Evolutionary conservation across 2,113 vertebrate species (phyloP).

Genomic region (Probosciger aterrimus): DNA sequence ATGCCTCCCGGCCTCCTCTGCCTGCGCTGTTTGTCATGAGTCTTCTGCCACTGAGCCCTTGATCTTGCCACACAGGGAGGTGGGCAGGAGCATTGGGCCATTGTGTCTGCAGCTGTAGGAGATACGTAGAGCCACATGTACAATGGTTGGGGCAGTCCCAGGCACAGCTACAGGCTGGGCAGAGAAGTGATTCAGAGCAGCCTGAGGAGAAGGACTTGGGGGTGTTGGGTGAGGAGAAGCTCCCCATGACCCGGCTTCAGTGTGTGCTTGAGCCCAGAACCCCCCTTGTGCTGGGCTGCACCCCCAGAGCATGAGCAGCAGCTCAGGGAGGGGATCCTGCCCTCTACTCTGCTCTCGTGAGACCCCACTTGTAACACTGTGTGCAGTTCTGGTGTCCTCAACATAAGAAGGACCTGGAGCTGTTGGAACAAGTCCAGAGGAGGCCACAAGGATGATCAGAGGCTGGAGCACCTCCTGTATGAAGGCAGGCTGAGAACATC

Average conservation of each 20-base stretch:
- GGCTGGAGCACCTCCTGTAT: no score
- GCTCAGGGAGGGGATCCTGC: not conserved
- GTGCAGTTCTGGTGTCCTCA: not conserved
- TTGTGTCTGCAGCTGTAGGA: not conserved
- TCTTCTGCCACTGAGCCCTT: not conserved
- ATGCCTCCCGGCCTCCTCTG: not conserved
- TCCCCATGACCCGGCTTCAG: not conserved
- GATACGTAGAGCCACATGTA: not conserved
- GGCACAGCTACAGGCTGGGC: not conserved
- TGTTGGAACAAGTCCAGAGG: no score
- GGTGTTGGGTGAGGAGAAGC: not conserved
- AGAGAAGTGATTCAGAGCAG: not conserved
- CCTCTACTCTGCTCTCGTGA: not conserved
- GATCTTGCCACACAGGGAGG: not conserved
- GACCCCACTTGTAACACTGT: not conserved
- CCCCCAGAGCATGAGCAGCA: not conserved
- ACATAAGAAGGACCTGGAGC: not conserved
- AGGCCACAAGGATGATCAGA: no score
- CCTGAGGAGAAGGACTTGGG: not conserved
- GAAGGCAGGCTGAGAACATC: no score
- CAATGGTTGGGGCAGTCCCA: not conserved
- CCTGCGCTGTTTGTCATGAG: not conserved
- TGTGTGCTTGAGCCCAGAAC: not conserved
- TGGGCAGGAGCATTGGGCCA: rapidly evolving
- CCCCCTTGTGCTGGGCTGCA: not conserved